Evolutionary conservation across 2,113 vertebrate species (phyloP).

Genomic region (Rhabdomys dilectus): DNA sequence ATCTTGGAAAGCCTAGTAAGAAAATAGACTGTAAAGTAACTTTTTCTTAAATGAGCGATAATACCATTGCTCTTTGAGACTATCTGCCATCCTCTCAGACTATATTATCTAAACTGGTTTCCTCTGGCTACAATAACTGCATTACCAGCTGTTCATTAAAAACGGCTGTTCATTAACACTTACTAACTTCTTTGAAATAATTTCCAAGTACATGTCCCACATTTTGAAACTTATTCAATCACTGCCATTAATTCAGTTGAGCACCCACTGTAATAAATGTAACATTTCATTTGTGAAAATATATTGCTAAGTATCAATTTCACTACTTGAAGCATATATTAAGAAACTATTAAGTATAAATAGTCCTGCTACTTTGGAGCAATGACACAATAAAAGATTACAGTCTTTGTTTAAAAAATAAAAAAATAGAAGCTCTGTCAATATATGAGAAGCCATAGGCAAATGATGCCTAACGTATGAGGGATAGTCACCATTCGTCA

Average conservation of each 20-base stretch:
- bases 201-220: slow-evolving; percentile 29
- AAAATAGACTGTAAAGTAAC: slow-evolving; percentile 42
- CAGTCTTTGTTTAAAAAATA: background rate
- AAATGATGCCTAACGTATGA: too few relatives aligned
- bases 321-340: slow-evolving; percentile 8
- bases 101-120: slow-evolving; percentile 46
- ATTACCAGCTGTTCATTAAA: slow-evolving; percentile 69
- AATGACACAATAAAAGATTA: background rate
- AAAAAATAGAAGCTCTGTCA: background rate
- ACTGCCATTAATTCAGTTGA: background rate
- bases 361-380: background rate
- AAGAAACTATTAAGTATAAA: background rate
- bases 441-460: background rate
- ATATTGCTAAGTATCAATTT: background rate
- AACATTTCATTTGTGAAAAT: background rate
- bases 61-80: slow-evolving; percentile 18
- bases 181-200: slow-evolving; percentile 53
- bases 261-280: background rate
- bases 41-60: background rate
- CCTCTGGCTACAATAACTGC: slow-evolving; percentile 60
- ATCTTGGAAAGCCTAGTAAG: slow-evolving; percentile 35
- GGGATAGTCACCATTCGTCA: too few relatives aligned
- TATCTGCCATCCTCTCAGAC: slow-evolving; percentile 57
- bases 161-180: slow-evolving; percentile 62
- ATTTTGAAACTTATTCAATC: slow-evolving; percentile 30